Evolutionary conservation across 2,888 invertebrate genomes (phyloP).

Genomic region (Drosophila mayaguana): DNA sequence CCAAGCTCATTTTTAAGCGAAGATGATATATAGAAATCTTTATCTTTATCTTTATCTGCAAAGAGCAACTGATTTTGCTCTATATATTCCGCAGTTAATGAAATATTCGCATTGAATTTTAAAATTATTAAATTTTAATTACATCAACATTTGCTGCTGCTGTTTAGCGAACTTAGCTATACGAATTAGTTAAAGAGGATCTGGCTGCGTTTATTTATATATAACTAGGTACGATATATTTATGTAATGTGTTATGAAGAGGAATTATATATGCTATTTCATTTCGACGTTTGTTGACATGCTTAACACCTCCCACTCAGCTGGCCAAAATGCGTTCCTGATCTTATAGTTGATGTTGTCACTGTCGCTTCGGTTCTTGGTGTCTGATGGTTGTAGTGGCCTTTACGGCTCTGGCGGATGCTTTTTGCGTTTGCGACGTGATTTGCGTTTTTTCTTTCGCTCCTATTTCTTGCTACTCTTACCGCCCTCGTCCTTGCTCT

Average conservation of each 20-base stretch:
- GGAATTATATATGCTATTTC: constrained; percentile 22
- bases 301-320: constrained; percentile 13
- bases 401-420: constrained; percentile 49
- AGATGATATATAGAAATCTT: no score
- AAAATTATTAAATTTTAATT: constrained; percentile 75
- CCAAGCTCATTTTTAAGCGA: no score
- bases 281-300: constrained; percentile 11
- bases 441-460: constrained; percentile 82
- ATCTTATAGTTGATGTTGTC: constrained; percentile 14
- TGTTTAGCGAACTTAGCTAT: constrained; percentile 53
- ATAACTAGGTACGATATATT: constrained; percentile 43
- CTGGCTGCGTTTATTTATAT: constrained; percentile 24
- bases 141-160: constrained; percentile 64
- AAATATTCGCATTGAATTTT: constrained; percentile 32
- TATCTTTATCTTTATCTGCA: background rate
- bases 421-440: constrained; percentile 82
- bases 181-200: constrained; percentile 59
- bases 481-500: constrained; percentile 82
- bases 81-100: constrained; percentile 2
- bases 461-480: constrained; percentile 83
- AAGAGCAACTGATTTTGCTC: background rate
- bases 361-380: background rate
- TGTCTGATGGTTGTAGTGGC: constrained; percentile 23
- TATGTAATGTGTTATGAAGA: constrained; percentile 32
- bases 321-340: constrained; percentile 17